Evolutionary conservation across 2,113 vertebrate species (phyloP).

Genomic region (Saguinus imperator): DNA sequence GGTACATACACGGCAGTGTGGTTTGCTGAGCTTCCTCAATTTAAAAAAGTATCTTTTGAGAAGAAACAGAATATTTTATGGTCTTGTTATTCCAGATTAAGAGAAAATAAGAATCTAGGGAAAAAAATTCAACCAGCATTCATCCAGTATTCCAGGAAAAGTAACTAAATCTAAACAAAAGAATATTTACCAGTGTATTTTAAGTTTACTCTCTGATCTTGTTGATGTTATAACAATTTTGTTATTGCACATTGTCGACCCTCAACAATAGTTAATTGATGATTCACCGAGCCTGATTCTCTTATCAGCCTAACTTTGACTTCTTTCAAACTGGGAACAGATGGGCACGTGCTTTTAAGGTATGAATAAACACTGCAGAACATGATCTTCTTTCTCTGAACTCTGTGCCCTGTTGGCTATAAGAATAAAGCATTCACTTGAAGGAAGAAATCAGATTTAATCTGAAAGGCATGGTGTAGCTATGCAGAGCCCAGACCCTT

Average conservation of each 20-base stretch:
- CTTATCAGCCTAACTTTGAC: conserved; percentile 3
- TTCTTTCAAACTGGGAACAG: conserved; percentile 53
- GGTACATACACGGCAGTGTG: too few relatives aligned
- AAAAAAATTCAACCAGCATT: neutral
- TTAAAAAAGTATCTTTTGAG: conserved; percentile 7
- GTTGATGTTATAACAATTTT: neutral
- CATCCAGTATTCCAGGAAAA: neutral
- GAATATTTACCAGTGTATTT: neutral
- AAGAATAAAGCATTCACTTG: conserved; percentile 59
- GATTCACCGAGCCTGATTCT: neutral
- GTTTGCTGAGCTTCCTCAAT: neutral
- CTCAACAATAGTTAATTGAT: neutral
- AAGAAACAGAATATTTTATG: neutral
- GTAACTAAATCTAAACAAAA: neutral
- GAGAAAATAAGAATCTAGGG: neutral
- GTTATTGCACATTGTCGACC: neutral
- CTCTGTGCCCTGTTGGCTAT: conserved; percentile 11
- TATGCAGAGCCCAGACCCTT: conserved; percentile 18
- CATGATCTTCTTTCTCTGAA: conserved; percentile 58
- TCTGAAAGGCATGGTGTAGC: conserved; percentile 48
- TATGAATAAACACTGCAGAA: conserved; percentile 60
- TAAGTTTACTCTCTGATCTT: neutral
- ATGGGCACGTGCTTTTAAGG: conserved; percentile 58
- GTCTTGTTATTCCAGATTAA: neutral
- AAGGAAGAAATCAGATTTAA: conserved; percentile 64